Percentiles rank a stretch among this genome's conserved stretches.
phyloP scores from a whole-genome alignment of 2,113 vertebrate genomes.

The Podarcis cretensis region DNA sequence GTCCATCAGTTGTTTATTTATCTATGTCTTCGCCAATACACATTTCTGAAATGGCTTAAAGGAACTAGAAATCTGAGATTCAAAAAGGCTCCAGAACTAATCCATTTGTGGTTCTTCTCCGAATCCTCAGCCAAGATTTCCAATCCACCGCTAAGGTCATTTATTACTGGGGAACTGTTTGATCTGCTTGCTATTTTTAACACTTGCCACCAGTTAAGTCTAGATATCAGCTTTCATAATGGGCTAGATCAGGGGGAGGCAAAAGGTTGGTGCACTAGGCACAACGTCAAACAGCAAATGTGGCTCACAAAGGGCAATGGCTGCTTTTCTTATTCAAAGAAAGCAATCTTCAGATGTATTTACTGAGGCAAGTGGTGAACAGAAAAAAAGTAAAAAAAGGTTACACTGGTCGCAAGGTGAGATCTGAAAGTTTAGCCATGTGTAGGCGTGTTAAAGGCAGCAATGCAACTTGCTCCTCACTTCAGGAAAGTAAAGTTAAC shows the following conservation, averaged over 20 bases:
- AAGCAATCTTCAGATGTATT: neutral
- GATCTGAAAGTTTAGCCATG: neutral
- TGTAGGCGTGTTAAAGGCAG: neutral
- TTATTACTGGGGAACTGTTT: conserved; percentile 66
- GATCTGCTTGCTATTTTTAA: conserved; percentile 69
- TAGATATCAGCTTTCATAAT: conserved; percentile 65
- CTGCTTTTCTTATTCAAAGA: conserved; percentile 5
- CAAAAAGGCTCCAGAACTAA: conserved; percentile 63
- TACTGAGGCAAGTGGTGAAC: neutral
- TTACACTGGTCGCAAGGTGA: neutral
- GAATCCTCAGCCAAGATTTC: conserved; percentile 48
- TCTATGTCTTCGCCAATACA: neutral
- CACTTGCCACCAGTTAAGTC: conserved; percentile 56
- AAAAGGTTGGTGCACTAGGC: conserved; percentile 27
- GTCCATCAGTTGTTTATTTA: conserved; percentile 25
- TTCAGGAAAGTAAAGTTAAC: neutral
- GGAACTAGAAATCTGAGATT: conserved; percentile 62
- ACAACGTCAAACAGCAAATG: conserved; percentile 1
- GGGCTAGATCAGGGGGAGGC: conserved; percentile 41
- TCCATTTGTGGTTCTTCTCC: conserved; percentile 54
- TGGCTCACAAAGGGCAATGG: conserved; percentile 28
- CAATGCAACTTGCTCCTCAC: neutral
- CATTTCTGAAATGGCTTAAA: conserved; percentile 54
- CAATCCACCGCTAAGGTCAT: conserved; percentile 59
- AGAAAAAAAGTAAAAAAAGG: neutral